Evolutionary conservation across 2,888 invertebrate genomes (phyloP), one percentile per base, ranked within the genome.

Genomic region (Neocrepidodera transversa): DNA sequence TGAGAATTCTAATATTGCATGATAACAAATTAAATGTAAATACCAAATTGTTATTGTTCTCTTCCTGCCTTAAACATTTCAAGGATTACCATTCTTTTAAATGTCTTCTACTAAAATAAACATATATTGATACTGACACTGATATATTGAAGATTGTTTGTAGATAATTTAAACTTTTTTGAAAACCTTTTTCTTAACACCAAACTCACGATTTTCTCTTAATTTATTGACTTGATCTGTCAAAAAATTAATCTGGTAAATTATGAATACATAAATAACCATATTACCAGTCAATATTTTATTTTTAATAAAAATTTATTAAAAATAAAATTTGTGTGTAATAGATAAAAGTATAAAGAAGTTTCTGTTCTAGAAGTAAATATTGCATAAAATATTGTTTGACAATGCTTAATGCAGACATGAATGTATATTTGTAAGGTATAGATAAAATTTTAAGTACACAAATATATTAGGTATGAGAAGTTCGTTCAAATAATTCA

Each of bases 321-420:
- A 30, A 13, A 28, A 42, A 45, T n/a, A 30, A 13, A 28, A 48
- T 40, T 59, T 53, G 58, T 59, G 53, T 59, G 48, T 20, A 16
- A 35, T 20, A 59, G 58, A 59, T 59, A 59, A 54, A 32, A 30
- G 10, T 49, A 35, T 13, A 59, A 58, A 59, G 53, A 40, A 17
- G 17, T 13, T 42, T 49, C 32, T 52, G 47, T 59, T 49, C 49
- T 36, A 13, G 14, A 16, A 35, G 43, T 54, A 59, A 59, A 59
- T 32, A 54, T 59, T 59, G 49, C 58, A 49, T 13, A 56, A 54
- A 56, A 42, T 32, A 18, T 49, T 59, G 53, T 59, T 59, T 59
- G 43, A 54, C 17, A 59, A 47, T 54, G 32, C 52, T 43, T 26
- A 32, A 52, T 53, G 58, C 52, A 53, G 13, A 28, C 35, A 49